These are phyloP conservation scores for Quadriops clusia DNA, from an alignment of 2,888 invertebrate species.

Conservation along the genomic window DNA sequence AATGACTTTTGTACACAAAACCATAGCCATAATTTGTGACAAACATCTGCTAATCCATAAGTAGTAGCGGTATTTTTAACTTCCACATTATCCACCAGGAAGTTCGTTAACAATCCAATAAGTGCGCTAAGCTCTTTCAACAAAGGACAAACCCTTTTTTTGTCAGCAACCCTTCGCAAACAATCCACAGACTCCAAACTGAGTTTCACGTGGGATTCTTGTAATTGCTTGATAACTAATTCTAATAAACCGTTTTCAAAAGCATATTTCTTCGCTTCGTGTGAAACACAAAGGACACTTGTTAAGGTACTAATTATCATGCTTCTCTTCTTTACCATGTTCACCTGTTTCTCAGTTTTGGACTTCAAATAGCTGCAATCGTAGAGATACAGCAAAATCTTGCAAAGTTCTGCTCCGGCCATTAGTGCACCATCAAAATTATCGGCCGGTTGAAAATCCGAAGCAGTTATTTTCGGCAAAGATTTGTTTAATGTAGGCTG, in stretches of 20 bases:
- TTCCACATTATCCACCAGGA: slow-evolving; percentile 41
- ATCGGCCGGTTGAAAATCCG: not conserved
- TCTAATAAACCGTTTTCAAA: slow-evolving; percentile 33
- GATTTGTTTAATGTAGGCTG: too few species aligned
- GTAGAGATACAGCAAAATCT: slow-evolving; percentile 36
- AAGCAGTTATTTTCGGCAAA: too few species aligned
- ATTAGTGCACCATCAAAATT: slow-evolving; percentile 15
- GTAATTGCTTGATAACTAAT: slow-evolving; percentile 34
- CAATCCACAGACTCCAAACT: slow-evolving; percentile 39
- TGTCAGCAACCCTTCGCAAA: slow-evolving; percentile 33
- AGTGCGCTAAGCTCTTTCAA: slow-evolving; percentile 46
- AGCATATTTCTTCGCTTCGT: slow-evolving; percentile 37
- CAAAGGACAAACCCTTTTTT: slow-evolving; percentile 37
- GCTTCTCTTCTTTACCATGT: slow-evolving; percentile 36
- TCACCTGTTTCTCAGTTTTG: slow-evolving; percentile 9
- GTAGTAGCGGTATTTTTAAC: slow-evolving; percentile 47
- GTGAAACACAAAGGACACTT: slow-evolving; percentile 37
- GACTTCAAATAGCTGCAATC: slow-evolving; percentile 33
- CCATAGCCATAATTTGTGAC: slow-evolving; percentile 59
- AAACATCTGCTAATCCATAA: slow-evolving; percentile 43
- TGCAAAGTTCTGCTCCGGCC: slow-evolving; percentile 38
- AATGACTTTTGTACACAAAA: slow-evolving; percentile 45
- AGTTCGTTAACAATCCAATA: slow-evolving; percentile 46
- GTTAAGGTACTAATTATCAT: slow-evolving; percentile 34
- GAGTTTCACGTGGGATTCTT: slow-evolving; percentile 37